phyloP scores from a whole-genome alignment of 2,888 invertebrate species.

The Chironomus tentans region DNA sequence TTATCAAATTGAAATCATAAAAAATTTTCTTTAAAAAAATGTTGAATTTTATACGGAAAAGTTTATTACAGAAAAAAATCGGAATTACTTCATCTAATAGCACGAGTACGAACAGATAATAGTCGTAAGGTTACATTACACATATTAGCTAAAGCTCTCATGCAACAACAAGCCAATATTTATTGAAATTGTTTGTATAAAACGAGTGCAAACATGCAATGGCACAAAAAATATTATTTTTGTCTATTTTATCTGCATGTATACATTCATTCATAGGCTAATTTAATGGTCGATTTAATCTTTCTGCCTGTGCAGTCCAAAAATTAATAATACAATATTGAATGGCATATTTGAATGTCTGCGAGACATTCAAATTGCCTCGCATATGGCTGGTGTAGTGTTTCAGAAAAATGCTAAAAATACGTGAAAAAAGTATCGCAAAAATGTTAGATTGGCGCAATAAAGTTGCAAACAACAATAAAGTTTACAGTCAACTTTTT shows the following conservation, averaged over 20 bases:
- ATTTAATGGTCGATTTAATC: conserved; percentile 8
- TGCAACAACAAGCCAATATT: too few species aligned
- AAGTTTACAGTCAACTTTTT: background rate
- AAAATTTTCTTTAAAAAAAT: too few species aligned
- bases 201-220: background rate
- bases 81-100: too few species aligned
- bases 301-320: background rate
- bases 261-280: background rate
- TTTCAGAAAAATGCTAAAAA: background rate
- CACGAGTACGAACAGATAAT: too few species aligned
- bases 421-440: background rate
- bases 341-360: background rate
- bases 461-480: background rate
- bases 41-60: too few species aligned
- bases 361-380: background rate
- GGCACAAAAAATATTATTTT: background rate
- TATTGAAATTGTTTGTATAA: too few species aligned
- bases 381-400: background rate
- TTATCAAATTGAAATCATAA: too few species aligned
- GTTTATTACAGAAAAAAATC: too few species aligned
- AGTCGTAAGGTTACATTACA: too few species aligned
- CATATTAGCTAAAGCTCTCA: too few species aligned
- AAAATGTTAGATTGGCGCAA: background rate
- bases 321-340: background rate
- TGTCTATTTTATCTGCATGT: background rate